Evolutionary conservation across 2,113 vertebrate genomes (phyloP).

Genomic region (Odontesthes bonariensis): DNA sequence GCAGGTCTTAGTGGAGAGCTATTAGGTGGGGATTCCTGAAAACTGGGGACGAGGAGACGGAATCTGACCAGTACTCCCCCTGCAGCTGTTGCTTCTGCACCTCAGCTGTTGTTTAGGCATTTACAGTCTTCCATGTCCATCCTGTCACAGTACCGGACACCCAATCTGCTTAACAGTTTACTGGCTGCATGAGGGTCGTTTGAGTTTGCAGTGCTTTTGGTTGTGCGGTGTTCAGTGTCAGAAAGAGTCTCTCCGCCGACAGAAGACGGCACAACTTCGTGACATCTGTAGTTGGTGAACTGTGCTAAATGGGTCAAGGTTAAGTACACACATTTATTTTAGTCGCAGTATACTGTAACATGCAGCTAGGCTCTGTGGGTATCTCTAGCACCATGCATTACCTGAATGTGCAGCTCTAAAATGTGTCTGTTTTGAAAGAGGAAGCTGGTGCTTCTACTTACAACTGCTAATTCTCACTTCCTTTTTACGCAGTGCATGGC

Average conservation of each 20-base stretch:
- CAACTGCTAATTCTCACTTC: conserved; percentile 56
- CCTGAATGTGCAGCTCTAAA: not conserved
- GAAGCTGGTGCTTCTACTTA: conserved; percentile 55
- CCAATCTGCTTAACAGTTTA: conserved; percentile 31
- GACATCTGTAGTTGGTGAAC: conserved; percentile 20
- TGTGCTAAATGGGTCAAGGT: conserved; percentile 32
- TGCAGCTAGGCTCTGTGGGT: not conserved
- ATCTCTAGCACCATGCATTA: not conserved
- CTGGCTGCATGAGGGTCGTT: not conserved
- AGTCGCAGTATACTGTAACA: conserved; percentile 17
- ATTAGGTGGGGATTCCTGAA: conserved; percentile 40
- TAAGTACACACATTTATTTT: conserved; percentile 54
- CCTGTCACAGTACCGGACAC: conserved; percentile 39
- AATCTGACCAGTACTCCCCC: conserved; percentile 44
- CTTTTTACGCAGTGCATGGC: conserved; percentile 34
- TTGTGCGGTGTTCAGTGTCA: conserved; percentile 21
- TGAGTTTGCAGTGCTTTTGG: conserved; percentile 37
- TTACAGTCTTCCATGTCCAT: conserved; percentile 30
- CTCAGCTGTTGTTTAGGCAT: conserved; percentile 69
- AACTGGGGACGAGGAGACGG: conserved; percentile 44
- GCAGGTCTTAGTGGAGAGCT: conserved; percentile 38
- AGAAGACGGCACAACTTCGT: not conserved
- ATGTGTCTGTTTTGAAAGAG: conserved; percentile 46
- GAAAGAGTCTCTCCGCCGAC: not conserved
- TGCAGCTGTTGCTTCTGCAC: conserved; percentile 72